Conservation (phyloP, 2,113 vertebrate genomes). For the Colossoma macropomum region DNA sequence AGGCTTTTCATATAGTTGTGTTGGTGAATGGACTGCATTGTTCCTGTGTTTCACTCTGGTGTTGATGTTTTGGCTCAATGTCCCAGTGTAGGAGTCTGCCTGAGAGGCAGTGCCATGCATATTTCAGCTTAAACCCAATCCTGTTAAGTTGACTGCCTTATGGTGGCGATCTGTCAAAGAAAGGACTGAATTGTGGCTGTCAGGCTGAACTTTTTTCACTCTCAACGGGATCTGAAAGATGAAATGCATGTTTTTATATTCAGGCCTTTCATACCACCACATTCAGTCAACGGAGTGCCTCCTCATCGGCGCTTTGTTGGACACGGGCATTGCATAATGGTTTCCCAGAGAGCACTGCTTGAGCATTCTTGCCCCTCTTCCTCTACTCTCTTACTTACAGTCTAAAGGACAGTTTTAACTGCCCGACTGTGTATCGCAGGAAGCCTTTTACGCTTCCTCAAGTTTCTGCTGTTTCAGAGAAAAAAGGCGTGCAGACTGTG, state of each 20-base stretch:
- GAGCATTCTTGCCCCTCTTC: constrained; percentile 30
- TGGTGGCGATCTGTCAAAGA: too few relatives aligned
- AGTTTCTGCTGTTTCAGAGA: constrained; percentile 50
- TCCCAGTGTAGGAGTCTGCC: too few relatives aligned
- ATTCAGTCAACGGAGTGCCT: not conserved
- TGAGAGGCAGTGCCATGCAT: too few relatives aligned
- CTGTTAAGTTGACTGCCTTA: too few relatives aligned
- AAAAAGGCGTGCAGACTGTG: constrained; percentile 5
- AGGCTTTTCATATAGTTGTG: too few relatives aligned
- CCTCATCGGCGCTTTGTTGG: not conserved
- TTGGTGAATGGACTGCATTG: too few relatives aligned
- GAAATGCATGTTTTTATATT: too few relatives aligned
- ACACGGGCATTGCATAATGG: not conserved
- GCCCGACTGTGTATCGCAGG: constrained; percentile 55
- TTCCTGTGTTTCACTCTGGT: too few relatives aligned
- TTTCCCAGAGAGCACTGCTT: constrained; percentile 33
- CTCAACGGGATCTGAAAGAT: too few relatives aligned
- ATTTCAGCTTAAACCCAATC: too few relatives aligned
- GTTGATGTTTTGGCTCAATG: too few relatives aligned
- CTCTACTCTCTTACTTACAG: constrained; percentile 54
- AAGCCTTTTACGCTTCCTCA: constrained; percentile 69
- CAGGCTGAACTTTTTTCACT: not conserved
- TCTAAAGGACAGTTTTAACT: constrained; percentile 60
- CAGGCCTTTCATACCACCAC: too few relatives aligned
- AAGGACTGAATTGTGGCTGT: not conserved